These are phyloP conservation scores for Hippocampus zosterae DNA, from an alignment of 2,113 vertebrate species.

Conservation along the genomic window DNA sequence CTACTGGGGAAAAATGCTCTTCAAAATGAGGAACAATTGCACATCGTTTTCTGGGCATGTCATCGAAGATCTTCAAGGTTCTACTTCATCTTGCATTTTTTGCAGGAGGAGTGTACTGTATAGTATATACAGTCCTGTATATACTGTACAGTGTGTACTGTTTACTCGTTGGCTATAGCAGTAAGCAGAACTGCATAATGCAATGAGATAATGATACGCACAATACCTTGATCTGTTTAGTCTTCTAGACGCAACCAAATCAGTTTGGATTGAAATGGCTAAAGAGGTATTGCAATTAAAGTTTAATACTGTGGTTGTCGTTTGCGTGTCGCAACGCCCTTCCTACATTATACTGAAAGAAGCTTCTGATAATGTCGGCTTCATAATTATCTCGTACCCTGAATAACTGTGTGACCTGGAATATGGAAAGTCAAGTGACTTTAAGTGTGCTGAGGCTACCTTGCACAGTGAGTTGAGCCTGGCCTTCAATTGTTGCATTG, in stretches of 20 bases:
- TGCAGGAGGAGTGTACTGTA: too few relatives aligned
- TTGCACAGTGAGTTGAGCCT: conserved; percentile 84
- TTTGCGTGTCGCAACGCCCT: too few relatives aligned
- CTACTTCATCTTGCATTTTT: not conserved
- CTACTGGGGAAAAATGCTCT: not conserved
- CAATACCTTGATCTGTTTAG: too few relatives aligned
- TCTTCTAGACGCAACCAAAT: too few relatives aligned
- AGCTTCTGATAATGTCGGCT: not conserved
- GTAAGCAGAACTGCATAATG: too few relatives aligned
- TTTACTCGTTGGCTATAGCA: too few relatives aligned
- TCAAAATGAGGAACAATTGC: not conserved
- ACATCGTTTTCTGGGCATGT: not conserved
- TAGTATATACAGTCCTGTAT: too few relatives aligned
- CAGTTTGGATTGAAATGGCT: too few relatives aligned
- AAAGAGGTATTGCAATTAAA: conserved; percentile 1
- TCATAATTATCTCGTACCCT: not conserved
- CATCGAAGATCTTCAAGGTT: not conserved
- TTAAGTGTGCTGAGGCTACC: conserved; percentile 66
- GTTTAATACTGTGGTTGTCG: not conserved
- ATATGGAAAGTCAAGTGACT: not conserved
- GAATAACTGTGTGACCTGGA: not conserved
- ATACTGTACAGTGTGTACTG: too few relatives aligned
- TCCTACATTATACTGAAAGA: not conserved
- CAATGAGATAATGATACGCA: too few relatives aligned
- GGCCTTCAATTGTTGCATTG: conserved; percentile 81